These are phyloP conservation scores for Tetrax tetrax DNA, from an alignment of 2,113 vertebrate genomes.

Conservation along the genomic window DNA sequence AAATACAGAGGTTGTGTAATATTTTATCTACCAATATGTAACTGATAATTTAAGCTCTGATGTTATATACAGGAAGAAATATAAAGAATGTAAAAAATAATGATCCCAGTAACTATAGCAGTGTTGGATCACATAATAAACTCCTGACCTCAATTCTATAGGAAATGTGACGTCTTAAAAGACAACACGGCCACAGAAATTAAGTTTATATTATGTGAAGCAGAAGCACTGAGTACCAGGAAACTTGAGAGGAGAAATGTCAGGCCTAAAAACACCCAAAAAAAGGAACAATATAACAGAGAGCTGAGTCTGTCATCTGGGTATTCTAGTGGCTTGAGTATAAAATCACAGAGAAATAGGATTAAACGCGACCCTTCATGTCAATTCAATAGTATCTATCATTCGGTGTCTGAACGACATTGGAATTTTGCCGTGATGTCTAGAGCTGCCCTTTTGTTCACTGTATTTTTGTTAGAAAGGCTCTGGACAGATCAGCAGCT, in stretches of 20 bases:
- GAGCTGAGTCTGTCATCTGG: neutral
- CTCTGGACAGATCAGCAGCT: neutral
- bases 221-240: neutral
- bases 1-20: neutral
- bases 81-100: neutral
- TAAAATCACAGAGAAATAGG: neutral
- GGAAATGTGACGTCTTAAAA: neutral
- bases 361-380: neutral
- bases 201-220: neutral
- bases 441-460: neutral
- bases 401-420: neutral
- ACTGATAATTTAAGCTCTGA: neutral
- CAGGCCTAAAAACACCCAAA: neutral
- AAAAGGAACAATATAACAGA: neutral
- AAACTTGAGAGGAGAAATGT: neutral
- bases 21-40: neutral
- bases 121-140: neutral
- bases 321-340: neutral
- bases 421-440: rapidly evolving
- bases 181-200: neutral
- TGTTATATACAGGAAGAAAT: neutral
- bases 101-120: neutral
- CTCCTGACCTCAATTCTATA: neutral
- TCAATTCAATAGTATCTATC: neutral
- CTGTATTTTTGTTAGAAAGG: neutral